phyloP scores from a whole-genome alignment of 2,888 invertebrate genomes.

The Dryobotodes eremita region DNA sequence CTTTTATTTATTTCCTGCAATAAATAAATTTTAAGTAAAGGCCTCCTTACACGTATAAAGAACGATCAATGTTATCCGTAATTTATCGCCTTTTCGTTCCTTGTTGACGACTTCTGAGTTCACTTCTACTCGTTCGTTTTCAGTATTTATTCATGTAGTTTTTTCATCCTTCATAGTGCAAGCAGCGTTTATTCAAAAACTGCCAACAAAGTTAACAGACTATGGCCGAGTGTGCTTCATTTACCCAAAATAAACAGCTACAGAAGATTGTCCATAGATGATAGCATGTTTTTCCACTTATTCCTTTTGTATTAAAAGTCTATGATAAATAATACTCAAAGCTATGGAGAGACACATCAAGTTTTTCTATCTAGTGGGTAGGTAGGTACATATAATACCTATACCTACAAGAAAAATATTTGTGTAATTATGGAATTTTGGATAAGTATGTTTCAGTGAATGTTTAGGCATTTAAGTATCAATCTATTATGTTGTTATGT shows the following conservation, averaged over 20 bases:
- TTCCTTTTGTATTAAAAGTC: conserved; percentile 35
- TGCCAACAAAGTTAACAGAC: background rate
- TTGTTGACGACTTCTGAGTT: background rate
- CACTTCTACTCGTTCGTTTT: too few relatives aligned
- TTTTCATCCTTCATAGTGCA: background rate
- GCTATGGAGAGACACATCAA: conserved; percentile 17
- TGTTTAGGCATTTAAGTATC: background rate
- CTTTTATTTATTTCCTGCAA: background rate
- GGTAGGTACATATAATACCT: background rate
- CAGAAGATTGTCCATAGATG: conserved; percentile 15
- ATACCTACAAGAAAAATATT: background rate
- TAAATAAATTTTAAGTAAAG: background rate
- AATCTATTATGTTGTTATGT: background rate
- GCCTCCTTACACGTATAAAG: background rate
- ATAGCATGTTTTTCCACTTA: conserved; percentile 28
- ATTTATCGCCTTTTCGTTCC: background rate
- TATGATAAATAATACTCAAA: conserved; percentile 17
- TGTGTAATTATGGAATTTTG: background rate
- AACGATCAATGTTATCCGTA: background rate
- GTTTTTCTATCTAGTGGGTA: background rate
- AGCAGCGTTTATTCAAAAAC: background rate
- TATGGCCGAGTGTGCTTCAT: conserved; percentile 8
- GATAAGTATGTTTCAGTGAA: background rate
- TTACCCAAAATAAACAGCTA: conserved; percentile 26
- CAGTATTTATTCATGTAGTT: background rate